These are phyloP conservation scores for Ephestia elutella DNA, from an alignment of 1,140 invertebrate species.

Conservation along the genomic window DNA sequence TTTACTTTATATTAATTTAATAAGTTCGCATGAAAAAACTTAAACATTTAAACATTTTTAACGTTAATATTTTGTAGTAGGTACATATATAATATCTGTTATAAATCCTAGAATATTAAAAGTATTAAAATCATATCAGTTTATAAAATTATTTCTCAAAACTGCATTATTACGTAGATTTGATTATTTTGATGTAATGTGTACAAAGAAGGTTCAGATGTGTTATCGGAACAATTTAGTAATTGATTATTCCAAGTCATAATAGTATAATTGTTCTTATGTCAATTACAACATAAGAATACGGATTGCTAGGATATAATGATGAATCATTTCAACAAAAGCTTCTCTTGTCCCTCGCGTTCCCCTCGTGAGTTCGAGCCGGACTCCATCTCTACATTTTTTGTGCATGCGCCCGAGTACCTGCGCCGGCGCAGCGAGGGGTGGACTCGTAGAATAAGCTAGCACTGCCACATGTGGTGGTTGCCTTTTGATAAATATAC, in stretches of 20 bases:
- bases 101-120: no score
- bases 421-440: slow-evolving; percentile 33
- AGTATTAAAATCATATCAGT: no score
- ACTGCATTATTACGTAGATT: no score
- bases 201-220: no score
- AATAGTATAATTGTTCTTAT: neutral
- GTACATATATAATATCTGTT: no score
- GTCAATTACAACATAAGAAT: neutral
- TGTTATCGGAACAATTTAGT: no score
- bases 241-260: no score
- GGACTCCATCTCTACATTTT: slow-evolving; percentile 15
- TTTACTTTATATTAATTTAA: slow-evolving; percentile 7
- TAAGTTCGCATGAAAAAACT: neutral
- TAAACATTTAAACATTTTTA: no score
- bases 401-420: slow-evolving; percentile 17
- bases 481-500: slow-evolving; percentile 13
- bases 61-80: neutral
- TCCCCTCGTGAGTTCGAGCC: neutral
- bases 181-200: no score
- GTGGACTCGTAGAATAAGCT: slow-evolving; percentile 21
- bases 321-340: neutral
- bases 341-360: neutral
- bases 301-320: neutral
- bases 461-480: slow-evolving; percentile 26
- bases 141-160: no score